These are phyloP conservation scores for Aphis craccivora DNA, from an alignment of 1,140 invertebrate genomes.

Conservation along the genomic window DNA sequence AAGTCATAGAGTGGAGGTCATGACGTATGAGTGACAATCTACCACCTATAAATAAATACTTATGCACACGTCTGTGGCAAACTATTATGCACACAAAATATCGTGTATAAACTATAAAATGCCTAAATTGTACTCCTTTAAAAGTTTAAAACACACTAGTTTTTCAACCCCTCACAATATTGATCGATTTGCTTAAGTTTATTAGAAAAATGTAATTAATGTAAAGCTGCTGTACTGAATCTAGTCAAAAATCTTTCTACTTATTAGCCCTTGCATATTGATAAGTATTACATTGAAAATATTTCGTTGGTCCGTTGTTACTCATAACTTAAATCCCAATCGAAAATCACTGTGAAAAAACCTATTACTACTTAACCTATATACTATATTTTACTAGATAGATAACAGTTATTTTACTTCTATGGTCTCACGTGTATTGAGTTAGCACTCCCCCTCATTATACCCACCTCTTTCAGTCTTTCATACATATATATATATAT, in stretches of 20 bases:
- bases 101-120: not conserved
- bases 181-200: not conserved
- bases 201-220: not conserved
- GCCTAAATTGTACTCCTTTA: not conserved
- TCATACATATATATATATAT: no score
- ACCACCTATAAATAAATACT: no score
- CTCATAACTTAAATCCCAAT: not conserved
- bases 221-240: not conserved
- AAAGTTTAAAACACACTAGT: no score
- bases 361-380: no score
- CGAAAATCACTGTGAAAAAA: no score
- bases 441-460: no score
- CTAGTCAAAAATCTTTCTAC: not conserved
- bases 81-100: not conserved
- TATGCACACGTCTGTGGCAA: not conserved
- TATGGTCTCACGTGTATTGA: no score
- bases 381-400: no score
- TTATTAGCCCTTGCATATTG: not conserved
- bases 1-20: not conserved
- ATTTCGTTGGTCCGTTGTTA: not conserved
- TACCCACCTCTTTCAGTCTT: no score
- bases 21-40: not conserved
- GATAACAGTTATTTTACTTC: no score
- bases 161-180: not conserved
- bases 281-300: not conserved